Conservation (phyloP, 1,140 invertebrate species). For the Diploscapter pachys region DNA sequence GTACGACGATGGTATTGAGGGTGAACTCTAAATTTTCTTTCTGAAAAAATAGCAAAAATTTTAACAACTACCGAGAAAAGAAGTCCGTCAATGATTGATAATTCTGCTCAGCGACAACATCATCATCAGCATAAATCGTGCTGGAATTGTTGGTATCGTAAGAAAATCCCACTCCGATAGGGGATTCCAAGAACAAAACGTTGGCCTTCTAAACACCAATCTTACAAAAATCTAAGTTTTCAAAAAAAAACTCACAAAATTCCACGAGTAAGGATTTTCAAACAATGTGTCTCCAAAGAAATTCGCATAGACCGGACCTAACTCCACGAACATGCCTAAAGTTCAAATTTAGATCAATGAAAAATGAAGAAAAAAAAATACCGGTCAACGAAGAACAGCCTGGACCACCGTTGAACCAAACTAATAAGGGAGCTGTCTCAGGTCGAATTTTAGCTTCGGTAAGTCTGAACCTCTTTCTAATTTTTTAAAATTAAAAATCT, state of each 20-base stretch:
- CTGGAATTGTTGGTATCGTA: conserved; percentile 36
- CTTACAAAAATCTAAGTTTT: neutral
- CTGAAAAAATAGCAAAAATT: neutral
- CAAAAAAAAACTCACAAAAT: conserved; percentile 45
- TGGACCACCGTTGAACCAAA: conserved; percentile 65
- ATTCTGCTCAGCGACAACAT: conserved; percentile 33
- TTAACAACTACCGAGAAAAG: conserved; percentile 26
- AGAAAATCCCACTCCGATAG: conserved; percentile 49
- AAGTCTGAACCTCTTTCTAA: conserved; percentile 29
- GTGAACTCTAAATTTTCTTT: conserved; percentile 31
- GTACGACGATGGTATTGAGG: conserved; percentile 25
- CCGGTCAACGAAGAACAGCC: conserved; percentile 65
- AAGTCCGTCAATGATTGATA: conserved; percentile 33
- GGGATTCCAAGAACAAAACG: conserved; percentile 44
- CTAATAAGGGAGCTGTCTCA: conserved; percentile 40
- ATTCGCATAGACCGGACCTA: conserved; percentile 62
- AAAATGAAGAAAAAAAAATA: conserved; percentile 56
- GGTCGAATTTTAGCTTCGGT: conserved; percentile 35
- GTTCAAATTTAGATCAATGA: neutral
- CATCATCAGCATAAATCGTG: conserved; percentile 28
- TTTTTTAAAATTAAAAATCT: conserved; percentile 21
- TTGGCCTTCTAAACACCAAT: conserved; percentile 34
- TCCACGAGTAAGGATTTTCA: conserved; percentile 63
- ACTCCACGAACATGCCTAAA: conserved; percentile 49
- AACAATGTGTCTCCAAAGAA: conserved; percentile 57